A percentile compares a stretch with the other conserved stretches of the same genome.
Conservation (phyloP, 2,888 invertebrate genomes). For the Brachyptera putata region DNA sequence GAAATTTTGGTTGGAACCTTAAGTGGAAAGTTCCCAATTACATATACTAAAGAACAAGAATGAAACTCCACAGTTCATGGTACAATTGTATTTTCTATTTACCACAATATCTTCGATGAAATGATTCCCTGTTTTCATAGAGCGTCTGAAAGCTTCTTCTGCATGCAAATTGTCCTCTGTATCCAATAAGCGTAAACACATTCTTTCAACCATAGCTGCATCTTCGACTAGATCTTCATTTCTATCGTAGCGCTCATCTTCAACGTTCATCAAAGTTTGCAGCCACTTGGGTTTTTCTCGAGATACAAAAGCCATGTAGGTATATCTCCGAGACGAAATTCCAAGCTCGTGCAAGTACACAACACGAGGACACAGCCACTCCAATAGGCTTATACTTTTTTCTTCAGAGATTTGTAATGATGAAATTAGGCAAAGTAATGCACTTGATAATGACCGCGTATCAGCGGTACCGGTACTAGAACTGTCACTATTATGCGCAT, state of each 20-base stretch:
- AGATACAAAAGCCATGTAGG: slow-evolving; percentile 26
- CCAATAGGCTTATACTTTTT: slow-evolving; percentile 37
- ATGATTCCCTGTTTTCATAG: slow-evolving; percentile 37
- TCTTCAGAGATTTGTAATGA: slow-evolving; percentile 38
- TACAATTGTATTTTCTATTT: no score
- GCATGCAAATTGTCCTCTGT: slow-evolving; percentile 34
- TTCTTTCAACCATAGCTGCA: slow-evolving; percentile 31
- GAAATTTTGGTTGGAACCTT: no score
- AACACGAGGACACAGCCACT: slow-evolving; percentile 39
- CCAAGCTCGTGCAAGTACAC: slow-evolving; percentile 34
- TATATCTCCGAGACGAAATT: slow-evolving; percentile 40
- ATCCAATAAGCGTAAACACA: slow-evolving; percentile 23
- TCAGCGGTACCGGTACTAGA: slow-evolving; percentile 19
- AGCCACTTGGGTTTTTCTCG: slow-evolving; percentile 37
- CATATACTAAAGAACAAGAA: no score
- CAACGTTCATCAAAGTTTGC: slow-evolving; percentile 38
- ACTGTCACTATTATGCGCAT: slow-evolving; percentile 4
- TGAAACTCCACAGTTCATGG: no score
- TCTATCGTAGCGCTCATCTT: slow-evolving; percentile 37
- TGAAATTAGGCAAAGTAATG: slow-evolving; percentile 40
- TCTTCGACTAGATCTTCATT: slow-evolving; percentile 18
- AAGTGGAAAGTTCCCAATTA: no score
- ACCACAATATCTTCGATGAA: slow-evolving; percentile 43
- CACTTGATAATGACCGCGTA: slow-evolving; percentile 31
- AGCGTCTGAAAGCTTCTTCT: slow-evolving; percentile 39